Evolutionary conservation across 2,797 vertebrate genomes (phyloP).

Genomic region (Schizopygopsis pylzovi): DNA sequence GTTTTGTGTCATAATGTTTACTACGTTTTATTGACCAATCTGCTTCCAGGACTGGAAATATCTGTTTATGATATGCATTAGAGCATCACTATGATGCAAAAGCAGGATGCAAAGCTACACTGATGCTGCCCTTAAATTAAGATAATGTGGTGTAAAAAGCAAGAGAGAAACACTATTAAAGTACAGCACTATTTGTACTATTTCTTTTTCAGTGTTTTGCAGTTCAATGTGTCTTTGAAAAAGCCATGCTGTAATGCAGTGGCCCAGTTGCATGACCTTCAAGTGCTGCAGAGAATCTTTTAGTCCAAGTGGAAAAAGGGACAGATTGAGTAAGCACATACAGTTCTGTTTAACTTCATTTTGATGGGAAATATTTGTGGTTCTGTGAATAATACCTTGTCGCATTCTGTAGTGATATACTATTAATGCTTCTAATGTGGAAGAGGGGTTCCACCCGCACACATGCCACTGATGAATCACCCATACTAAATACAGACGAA

Average conservation of each 20-base stretch:
- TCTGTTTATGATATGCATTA: neutral
- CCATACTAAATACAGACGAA: neutral
- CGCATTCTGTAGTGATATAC: neutral
- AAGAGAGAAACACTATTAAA: neutral
- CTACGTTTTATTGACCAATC: neutral
- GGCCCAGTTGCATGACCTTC: slow-evolving; percentile 38
- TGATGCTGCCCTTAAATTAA: neutral
- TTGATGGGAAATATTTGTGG: neutral
- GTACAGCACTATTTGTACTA: neutral
- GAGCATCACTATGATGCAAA: neutral
- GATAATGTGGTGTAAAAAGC: neutral
- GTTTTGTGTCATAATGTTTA: neutral
- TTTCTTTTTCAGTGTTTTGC: slow-evolving; percentile 1
- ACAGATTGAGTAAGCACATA: neutral
- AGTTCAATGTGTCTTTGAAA: slow-evolving; percentile 6
- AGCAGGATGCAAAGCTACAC: neutral
- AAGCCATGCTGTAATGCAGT: neutral
- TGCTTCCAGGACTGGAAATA: neutral
- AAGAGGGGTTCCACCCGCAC: neutral
- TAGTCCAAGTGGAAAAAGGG: neutral
- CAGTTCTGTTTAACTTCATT: neutral
- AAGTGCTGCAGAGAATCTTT: slow-evolving; percentile 11
- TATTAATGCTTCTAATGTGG: neutral
- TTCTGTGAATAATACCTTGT: slow-evolving; percentile 1
- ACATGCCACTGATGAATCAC: slow-evolving; percentile 25